Conservation (phyloP, 2,113 vertebrate genomes). For the Hymenochirus boettgeri region DNA sequence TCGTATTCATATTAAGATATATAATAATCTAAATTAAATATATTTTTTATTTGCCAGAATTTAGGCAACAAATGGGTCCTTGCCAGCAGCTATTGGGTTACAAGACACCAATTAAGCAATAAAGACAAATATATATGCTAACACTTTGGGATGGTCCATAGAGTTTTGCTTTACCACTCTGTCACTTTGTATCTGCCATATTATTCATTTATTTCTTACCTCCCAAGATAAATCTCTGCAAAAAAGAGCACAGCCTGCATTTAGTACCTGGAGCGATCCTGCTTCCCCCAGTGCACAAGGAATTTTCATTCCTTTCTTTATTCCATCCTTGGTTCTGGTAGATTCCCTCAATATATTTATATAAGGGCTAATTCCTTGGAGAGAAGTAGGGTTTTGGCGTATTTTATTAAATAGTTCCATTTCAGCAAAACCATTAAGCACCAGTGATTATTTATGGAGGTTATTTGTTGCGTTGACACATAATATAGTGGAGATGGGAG, state of each 20-base stretch:
- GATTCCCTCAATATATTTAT: slow-evolving; percentile 29
- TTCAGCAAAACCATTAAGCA: not conserved
- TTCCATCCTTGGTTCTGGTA: slow-evolving; percentile 6
- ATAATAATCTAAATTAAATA: too few species aligned
- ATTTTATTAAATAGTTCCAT: not conserved
- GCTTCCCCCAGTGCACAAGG: slow-evolving; percentile 6
- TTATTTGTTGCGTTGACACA: not conserved
- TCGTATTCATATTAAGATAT: too few species aligned
- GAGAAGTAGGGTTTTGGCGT: not conserved
- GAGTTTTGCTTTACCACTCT: slow-evolving; percentile 3
- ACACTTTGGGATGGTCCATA: slow-evolving; percentile 16
- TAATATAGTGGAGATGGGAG: not conserved
- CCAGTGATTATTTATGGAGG: slow-evolving; percentile 10
- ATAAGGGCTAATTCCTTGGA: slow-evolving; percentile 18
- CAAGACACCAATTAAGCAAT: slow-evolving; percentile 1
- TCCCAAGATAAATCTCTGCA: slow-evolving; percentile 21
- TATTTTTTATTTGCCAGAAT: too few species aligned
- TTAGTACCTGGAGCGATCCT: slow-evolving; percentile 24
- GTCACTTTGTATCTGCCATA: slow-evolving; percentile 22
- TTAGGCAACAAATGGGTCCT: too few species aligned
- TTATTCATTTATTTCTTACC: slow-evolving; percentile 28
- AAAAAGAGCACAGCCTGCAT: slow-evolving; percentile 18
- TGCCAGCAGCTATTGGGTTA: slow-evolving; percentile 2
- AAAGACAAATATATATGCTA: not conserved
- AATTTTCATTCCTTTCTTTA: slow-evolving; percentile 26